Percentiles rank a stretch among this genome's conserved stretches.
phyloP scores from a whole-genome alignment of 2,797 vertebrate genomes.

The Graptemys geographica region DNA sequence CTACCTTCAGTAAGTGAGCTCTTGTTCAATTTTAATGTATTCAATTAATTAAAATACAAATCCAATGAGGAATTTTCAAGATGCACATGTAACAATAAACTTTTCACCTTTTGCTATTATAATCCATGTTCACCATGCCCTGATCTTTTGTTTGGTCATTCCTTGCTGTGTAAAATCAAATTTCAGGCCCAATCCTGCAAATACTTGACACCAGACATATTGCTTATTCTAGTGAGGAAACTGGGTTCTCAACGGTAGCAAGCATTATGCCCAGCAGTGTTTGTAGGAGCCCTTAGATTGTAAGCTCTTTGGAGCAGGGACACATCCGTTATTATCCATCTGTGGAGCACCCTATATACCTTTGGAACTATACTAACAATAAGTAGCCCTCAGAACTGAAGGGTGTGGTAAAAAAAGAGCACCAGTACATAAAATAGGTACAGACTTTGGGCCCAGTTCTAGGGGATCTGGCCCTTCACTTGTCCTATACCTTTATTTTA shows the following conservation, averaged over 20 bases:
- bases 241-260: not conserved
- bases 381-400: not conserved
- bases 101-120: not conserved
- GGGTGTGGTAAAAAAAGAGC: not conserved
- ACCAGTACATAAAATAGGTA: not conserved
- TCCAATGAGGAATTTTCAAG: not conserved
- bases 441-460: not conserved
- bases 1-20: not conserved
- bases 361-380: not conserved
- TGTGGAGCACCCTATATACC: not conserved
- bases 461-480: not conserved
- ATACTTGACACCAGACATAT: not conserved
- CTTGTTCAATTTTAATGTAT: not conserved
- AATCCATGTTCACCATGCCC: not conserved
- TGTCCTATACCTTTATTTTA: not conserved
- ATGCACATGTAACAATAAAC: not conserved
- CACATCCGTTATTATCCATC: not conserved
- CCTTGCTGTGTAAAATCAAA: slow-evolving; percentile 18
- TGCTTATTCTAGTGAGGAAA: not conserved
- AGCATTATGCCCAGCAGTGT: not conserved
- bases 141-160: not conserved
- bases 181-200: slow-evolving; percentile 8
- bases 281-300: not conserved
- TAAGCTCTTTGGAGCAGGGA: not conserved
- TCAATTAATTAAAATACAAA: slow-evolving; percentile 2